Evolutionary conservation across 2,113 vertebrate genomes (phyloP), one percentile per base, ranked within the genome.

Genomic region (Anser cygnoides): DNA sequence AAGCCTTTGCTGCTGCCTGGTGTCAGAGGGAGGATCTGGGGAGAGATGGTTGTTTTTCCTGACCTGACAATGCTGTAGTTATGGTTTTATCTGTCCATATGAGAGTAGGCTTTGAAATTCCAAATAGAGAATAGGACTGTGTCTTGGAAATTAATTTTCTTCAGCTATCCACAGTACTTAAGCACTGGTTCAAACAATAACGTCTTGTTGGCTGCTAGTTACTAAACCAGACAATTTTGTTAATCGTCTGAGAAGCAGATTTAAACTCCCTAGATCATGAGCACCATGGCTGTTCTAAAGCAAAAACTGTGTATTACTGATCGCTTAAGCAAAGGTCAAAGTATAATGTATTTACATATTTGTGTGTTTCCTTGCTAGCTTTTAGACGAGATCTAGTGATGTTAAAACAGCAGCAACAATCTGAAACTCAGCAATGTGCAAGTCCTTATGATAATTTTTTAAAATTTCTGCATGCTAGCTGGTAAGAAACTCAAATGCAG

Each of bases 161-260:
- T 81, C 71, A 80, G 20, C 50, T 52, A 43, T 22, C 65, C 41
- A 8, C 58, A 82, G 37, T 16, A 18, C 61, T 90, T 87, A 68
- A 81, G 66, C 33, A 11, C 13, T 58, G 35, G 39, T 84, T 93
- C 50, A 91, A 89, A 80, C n/a, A 92, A 41, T n/a, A 35, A 31
- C 26, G 19, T 37, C 43, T 19, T 35, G 5, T 75, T 71, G 46
- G 46, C n/a, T 78, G 61, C 65, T 75, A 35, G 94, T 93, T 75
- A 61, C 54, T 84, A 96, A 90, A 84, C 9, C 49, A 84, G 55
- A 54, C 81, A 58, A 83, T 87, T 92, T 81, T 67, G 49, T 84
- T 92, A 81, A 84, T 87, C 74, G 61, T 58, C 54, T 66, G 61
- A 93, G 87, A 87, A 79, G 57, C 83, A 78, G 70, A 89, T 87